Percentiles rank a stretch among this genome's conserved stretches.
phyloP scores from a whole-genome alignment of 2,113 vertebrate species.

The Patagioenas fasciata region DNA sequence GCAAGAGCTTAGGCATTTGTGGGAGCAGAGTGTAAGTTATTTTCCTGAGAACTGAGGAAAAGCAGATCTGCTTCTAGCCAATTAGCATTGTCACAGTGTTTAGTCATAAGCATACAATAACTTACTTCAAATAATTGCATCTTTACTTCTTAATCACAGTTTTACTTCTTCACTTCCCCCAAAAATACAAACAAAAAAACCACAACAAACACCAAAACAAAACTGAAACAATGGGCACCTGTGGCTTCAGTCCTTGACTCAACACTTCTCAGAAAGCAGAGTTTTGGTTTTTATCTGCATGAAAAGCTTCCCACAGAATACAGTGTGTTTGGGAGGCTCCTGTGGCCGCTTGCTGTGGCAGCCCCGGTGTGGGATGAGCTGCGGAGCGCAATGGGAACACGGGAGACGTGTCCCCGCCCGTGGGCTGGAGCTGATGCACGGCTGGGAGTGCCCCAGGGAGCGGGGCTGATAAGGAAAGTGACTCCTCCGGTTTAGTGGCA shows the following conservation, averaged over 20 bases:
- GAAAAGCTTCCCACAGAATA: not conserved
- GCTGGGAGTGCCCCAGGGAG: not conserved
- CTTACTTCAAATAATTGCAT: not conserved
- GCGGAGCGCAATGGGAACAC: not conserved
- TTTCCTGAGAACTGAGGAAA: not conserved
- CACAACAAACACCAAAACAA: too few relatives aligned
- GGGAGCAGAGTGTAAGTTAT: not conserved
- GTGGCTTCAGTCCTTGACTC: not conserved
- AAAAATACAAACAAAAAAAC: not conserved
- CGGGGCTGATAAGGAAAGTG: not conserved
- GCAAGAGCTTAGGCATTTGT: not conserved
- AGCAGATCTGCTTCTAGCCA: not conserved
- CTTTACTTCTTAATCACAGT: not conserved
- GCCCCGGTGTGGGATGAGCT: not conserved
- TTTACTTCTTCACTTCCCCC: not conserved
- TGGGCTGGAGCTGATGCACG: not conserved
- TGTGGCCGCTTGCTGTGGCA: fast-evolving
- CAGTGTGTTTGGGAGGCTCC: not conserved
- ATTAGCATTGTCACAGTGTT: not conserved
- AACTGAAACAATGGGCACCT: not conserved
- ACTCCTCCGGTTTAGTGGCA: not conserved
- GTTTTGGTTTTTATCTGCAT: not conserved
- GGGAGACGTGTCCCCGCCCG: fast-evolving
- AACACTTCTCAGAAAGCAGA: not conserved
- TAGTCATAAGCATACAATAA: not conserved